Percentiles rank a stretch among this genome's conserved stretches.
Conservation (phyloP, 2,113 vertebrate genomes). For the Saguinus imperator region DNA sequence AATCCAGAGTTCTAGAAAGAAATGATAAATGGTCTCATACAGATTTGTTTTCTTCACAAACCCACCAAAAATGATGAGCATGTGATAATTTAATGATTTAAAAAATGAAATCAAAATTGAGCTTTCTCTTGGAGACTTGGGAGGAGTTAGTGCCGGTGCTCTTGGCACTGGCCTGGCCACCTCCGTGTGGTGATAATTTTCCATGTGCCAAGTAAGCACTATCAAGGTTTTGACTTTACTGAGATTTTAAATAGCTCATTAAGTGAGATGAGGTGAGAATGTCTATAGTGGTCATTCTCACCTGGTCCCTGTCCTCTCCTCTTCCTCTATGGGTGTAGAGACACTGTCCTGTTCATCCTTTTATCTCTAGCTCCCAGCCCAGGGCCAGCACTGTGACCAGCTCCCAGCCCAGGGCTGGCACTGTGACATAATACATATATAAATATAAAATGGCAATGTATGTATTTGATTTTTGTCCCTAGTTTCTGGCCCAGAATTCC, state of each 20-base stretch:
- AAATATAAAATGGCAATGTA: no score
- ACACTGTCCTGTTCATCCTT: not conserved
- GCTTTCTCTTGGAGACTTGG: no score
- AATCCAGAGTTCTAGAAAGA: not conserved
- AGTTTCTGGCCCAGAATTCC: not conserved
- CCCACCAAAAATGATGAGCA: not conserved
- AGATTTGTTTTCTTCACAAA: not conserved
- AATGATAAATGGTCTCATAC: not conserved
- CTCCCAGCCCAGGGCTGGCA: not conserved
- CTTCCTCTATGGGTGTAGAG: rapidly evolving
- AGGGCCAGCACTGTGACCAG: not conserved
- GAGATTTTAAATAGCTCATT: not conserved
- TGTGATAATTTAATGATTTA: not conserved
- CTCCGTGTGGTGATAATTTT: not conserved
- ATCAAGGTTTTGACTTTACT: not conserved
- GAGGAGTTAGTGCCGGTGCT: no score
- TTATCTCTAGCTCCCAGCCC: not conserved
- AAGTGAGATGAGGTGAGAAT: not conserved
- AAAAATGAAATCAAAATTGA: no score
- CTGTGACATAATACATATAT: not conserved
- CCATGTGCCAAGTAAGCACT: no score
- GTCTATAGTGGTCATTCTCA: not conserved
- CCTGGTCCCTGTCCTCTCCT: not conserved
- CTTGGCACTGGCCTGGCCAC: not conserved
- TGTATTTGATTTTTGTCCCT: not conserved